These are phyloP conservation scores for Leptatherina wallacei DNA, from an alignment of 2,797 vertebrate species.

Conservation along the genomic window DNA sequence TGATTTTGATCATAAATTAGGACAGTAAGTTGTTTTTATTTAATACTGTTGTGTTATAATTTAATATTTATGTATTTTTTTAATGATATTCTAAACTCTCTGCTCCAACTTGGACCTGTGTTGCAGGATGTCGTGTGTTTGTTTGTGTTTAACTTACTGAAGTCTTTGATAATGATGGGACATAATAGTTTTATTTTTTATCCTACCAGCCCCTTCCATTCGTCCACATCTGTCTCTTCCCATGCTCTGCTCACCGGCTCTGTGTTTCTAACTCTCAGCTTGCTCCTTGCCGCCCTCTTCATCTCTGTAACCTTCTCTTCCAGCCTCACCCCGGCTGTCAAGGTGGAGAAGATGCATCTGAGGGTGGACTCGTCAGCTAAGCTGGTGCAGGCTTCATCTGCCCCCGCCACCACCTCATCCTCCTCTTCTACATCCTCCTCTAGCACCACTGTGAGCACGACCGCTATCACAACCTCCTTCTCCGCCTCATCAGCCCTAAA, in stretches of 20 bases:
- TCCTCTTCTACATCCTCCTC: slow-evolving; percentile 79
- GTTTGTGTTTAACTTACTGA: background rate
- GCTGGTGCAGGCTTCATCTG: slow-evolving; percentile 86
- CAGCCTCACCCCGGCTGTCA: slow-evolving; percentile 94
- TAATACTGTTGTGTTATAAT: background rate
- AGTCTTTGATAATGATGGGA: slow-evolving; percentile 16
- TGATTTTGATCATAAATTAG: no score
- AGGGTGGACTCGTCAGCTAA: slow-evolving; percentile 93
- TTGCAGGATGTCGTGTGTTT: background rate
- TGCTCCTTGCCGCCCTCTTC: slow-evolving; percentile 68
- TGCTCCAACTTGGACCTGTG: background rate
- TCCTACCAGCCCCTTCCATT: slow-evolving; percentile 62
- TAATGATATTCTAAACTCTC: background rate
- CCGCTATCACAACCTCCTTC: slow-evolving; percentile 74
- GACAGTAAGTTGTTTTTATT: background rate
- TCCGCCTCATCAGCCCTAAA: slow-evolving; percentile 86
- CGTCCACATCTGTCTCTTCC: slow-evolving; percentile 63
- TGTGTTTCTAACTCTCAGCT: slow-evolving; percentile 69
- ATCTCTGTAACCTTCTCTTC: slow-evolving; percentile 71
- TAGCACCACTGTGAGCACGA: slow-evolving; percentile 87
- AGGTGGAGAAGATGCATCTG: slow-evolving; percentile 94
- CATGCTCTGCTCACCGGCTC: slow-evolving; percentile 62
- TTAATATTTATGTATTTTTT: background rate
- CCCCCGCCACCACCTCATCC: slow-evolving; percentile 83
- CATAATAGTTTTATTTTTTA: slow-evolving; percentile 50